Evolutionary conservation across 2,888 invertebrate genomes (phyloP).

Genomic region (Pedicia rivosa): DNA sequence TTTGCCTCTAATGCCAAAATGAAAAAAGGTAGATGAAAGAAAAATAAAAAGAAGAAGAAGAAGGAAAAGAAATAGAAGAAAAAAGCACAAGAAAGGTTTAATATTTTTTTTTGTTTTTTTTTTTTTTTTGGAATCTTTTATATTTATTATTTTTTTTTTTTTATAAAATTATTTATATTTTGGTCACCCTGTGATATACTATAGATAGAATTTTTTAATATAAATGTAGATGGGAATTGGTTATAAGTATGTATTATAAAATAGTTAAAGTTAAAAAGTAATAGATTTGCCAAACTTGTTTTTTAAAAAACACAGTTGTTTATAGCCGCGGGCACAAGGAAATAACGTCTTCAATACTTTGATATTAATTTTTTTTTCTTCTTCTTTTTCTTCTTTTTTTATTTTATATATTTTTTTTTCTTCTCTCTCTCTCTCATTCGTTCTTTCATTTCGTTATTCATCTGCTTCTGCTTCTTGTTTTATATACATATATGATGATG

Average conservation of each 20-base stretch:
- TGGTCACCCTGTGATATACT: slow-evolving; percentile 3
- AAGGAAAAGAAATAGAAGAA: too few species aligned
- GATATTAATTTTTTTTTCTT: slow-evolving; percentile 1
- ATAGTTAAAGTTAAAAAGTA: slow-evolving; percentile 5
- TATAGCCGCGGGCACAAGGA: slow-evolving; percentile 10
- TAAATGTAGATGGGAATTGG: too few species aligned
- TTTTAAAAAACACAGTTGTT: slow-evolving; percentile 9
- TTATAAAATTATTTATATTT: neutral
- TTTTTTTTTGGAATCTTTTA: neutral
- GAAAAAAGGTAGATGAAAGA: too few species aligned
- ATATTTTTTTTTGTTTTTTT: neutral
- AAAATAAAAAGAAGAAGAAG: too few species aligned
- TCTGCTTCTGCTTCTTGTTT: neutral
- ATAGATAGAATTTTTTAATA: too few species aligned
- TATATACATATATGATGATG: neutral
- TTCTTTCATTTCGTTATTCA: too few species aligned
- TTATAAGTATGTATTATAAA: too few species aligned
- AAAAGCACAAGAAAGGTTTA: too few species aligned
- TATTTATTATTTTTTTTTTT: neutral
- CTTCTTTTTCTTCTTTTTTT: neutral
- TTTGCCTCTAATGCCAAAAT: too few species aligned
- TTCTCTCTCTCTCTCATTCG: too few species aligned
- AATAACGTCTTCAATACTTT: slow-evolving; percentile 8
- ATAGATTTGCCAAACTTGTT: slow-evolving; percentile 10
- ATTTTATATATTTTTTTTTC: neutral